Evolutionary conservation across 2,113 vertebrate species (phyloP).

Genomic region (Macheiramphus alcinus): DNA sequence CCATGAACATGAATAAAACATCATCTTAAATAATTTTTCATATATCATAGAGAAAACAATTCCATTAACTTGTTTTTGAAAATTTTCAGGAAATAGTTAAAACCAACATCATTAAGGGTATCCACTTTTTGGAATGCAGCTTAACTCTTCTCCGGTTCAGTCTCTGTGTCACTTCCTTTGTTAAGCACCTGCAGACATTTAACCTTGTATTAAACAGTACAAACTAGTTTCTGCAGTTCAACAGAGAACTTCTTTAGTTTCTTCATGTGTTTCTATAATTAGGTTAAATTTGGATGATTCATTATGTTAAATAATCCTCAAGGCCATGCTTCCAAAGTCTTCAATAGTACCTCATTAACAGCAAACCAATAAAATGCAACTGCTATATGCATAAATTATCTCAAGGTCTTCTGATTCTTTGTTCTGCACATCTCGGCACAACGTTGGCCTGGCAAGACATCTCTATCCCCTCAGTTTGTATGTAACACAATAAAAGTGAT

Average conservation of each 20-base stretch:
- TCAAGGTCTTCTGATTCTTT: background rate
- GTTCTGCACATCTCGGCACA: background rate
- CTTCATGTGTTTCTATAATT: constrained; percentile 11
- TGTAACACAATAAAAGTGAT: background rate
- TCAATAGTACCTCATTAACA: background rate
- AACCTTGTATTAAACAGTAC: background rate
- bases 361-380: constrained; percentile 27
- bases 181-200: constrained; percentile 29
- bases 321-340: background rate
- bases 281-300: constrained; percentile 60
- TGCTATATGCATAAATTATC: background rate
- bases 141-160: background rate
- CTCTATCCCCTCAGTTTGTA: background rate
- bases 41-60: background rate
- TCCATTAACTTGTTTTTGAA: background rate
- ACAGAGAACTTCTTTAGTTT: background rate
- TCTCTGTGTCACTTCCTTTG: background rate
- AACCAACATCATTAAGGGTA: background rate
- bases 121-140: background rate
- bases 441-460: background rate
- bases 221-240: background rate
- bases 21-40: background rate
- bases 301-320: background rate
- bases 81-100: background rate
- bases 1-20: background rate